Evolutionary conservation across 2,797 vertebrate genomes (phyloP).

Genomic region (Etheostoma nigrum): DNA sequence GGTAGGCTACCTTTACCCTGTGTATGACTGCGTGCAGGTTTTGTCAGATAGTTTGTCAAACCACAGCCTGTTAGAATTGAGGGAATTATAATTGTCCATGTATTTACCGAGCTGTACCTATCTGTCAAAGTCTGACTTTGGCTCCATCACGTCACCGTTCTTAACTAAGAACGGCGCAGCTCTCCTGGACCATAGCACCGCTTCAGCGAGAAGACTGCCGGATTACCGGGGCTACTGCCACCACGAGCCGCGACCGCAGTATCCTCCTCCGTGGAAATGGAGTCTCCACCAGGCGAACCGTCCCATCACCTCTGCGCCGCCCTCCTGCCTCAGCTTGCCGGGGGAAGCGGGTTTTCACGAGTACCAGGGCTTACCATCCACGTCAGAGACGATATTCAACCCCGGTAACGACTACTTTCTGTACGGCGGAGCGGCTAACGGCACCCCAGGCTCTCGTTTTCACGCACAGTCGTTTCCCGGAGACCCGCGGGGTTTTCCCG

Average conservation of each 20-base stretch:
- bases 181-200: constrained; percentile 27
- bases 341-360: constrained; percentile 8
- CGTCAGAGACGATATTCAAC: neutral
- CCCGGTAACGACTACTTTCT: constrained; percentile 4
- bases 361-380: neutral
- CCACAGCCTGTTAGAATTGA: neutral
- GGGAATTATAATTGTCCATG: constrained; percentile 28
- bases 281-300: constrained; percentile 29
- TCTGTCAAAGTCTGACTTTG: constrained; percentile 46
- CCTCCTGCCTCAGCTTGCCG: constrained; percentile 25
- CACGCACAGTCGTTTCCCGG: constrained; percentile 4
- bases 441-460: neutral
- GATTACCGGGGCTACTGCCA: constrained; percentile 39
- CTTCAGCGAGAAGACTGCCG: constrained; percentile 1
- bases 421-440: constrained; percentile 10
- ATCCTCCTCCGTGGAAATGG: constrained; percentile 48
- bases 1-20: neutral
- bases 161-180: constrained; percentile 11
- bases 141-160: constrained; percentile 26
- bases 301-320: neutral
- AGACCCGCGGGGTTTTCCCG: constrained; percentile 23
- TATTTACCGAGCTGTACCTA: constrained; percentile 59
- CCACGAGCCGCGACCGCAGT: constrained; percentile 27
- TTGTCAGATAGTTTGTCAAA: neutral
- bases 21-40: neutral